Conservation (phyloP, 2,797 vertebrate genomes). For the Platyrinchus mystaceus region DNA sequence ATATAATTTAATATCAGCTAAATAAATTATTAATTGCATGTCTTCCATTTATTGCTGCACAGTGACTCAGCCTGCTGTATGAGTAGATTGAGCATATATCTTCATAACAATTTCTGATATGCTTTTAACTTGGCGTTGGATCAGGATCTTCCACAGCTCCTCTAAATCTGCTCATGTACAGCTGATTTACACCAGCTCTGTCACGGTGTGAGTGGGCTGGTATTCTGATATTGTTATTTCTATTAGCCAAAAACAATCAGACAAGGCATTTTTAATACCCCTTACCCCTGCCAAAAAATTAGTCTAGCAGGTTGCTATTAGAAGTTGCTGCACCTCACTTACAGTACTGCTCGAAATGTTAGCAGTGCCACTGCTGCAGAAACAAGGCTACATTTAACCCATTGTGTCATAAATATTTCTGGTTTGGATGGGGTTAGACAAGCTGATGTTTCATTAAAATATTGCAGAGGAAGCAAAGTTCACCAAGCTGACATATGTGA, state of each 20-base stretch:
- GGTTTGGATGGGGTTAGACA: background rate
- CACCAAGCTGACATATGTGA: background rate
- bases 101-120: constrained; percentile 18
- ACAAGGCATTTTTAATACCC: background rate
- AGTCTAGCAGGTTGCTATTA: background rate
- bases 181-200: background rate
- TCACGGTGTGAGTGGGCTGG: background rate
- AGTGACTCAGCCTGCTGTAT: constrained; percentile 37
- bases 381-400: background rate
- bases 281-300: background rate
- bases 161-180: background rate
- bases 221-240: background rate
- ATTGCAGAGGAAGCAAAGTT: background rate
- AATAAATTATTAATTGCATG: constrained; percentile 47
- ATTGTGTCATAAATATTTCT: background rate
- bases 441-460: background rate
- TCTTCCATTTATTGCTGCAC: background rate
- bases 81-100: constrained; percentile 8
- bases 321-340: background rate
- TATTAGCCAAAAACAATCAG: background rate
- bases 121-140: background rate
- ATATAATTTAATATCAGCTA: constrained; percentile 20
- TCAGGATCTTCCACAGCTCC: background rate
- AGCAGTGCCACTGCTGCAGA: background rate
- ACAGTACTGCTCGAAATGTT: background rate